phyloP scores from a whole-genome alignment of 2,113 vertebrate genomes.

The Trinectes maculatus region DNA sequence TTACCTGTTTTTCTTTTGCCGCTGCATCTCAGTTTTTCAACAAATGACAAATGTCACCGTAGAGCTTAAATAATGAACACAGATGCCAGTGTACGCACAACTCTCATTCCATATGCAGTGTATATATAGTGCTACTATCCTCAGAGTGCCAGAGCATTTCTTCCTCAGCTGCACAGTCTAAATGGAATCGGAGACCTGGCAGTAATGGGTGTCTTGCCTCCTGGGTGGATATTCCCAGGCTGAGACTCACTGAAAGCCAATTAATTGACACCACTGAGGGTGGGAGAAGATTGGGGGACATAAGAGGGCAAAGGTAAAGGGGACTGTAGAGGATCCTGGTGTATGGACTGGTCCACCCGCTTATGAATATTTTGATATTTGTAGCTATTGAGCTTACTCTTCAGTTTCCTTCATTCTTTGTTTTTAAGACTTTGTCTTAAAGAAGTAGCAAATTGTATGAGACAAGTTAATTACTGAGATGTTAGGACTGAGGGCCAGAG shows the following conservation, averaged over 20 bases:
- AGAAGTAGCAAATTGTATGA: not conserved
- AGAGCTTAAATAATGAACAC: conserved; percentile 30
- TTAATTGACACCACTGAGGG: conserved; percentile 70
- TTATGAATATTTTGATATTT: not conserved
- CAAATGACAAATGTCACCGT: conserved; percentile 15
- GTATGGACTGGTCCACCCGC: not conserved
- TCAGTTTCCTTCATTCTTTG: not conserved
- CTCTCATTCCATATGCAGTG: conserved; percentile 14
- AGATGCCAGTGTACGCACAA: not conserved
- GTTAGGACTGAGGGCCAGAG: not conserved
- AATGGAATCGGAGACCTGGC: conserved; percentile 61
- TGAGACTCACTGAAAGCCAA: conserved; percentile 44
- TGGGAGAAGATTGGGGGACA: conserved; percentile 24
- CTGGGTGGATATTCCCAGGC: conserved; percentile 53
- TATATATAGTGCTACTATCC: conserved; percentile 20
- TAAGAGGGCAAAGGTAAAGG: conserved; percentile 29
- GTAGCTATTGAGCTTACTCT: not conserved
- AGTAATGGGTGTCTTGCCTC: conserved; percentile 68
- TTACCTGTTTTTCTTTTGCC: conserved; percentile 1
- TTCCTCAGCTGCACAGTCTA: conserved; percentile 21
- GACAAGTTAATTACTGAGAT: not conserved
- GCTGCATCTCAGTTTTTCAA: conserved; percentile 1
- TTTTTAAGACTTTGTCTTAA: not conserved
- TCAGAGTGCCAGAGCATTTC: conserved; percentile 31
- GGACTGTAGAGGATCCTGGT: conserved; percentile 30